Evolutionary conservation across 2,888 invertebrate genomes (phyloP).

Genomic region (Oxycera nigricornis): DNA sequence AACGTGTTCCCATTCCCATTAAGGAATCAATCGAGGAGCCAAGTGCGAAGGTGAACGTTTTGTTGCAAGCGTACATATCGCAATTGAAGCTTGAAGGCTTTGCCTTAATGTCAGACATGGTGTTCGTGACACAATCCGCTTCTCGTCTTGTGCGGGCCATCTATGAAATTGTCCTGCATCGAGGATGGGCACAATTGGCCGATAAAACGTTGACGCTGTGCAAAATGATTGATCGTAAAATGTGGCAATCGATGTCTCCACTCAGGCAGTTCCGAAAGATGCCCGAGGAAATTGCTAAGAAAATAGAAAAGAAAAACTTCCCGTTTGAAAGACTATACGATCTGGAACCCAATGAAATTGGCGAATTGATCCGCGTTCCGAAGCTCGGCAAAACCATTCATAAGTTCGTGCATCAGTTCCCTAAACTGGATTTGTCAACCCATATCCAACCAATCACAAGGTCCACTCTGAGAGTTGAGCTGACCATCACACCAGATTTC

Average conservation of each 20-base stretch:
- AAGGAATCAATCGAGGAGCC: slow-evolving; percentile 99
- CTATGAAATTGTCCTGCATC: slow-evolving; percentile 91
- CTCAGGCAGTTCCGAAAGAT: slow-evolving; percentile 95
- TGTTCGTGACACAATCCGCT: slow-evolving; percentile 98
- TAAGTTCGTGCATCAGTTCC: slow-evolving; percentile 87
- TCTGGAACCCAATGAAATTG: slow-evolving; percentile 95
- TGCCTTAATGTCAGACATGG: slow-evolving; percentile 99
- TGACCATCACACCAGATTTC: slow-evolving; percentile 98
- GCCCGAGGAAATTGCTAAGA: slow-evolving; percentile 95
- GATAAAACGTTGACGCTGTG: slow-evolving; percentile 95
- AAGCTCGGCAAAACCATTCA: slow-evolving; percentile 86
- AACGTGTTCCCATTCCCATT: slow-evolving; percentile 96
- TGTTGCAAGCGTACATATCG: slow-evolving; percentile 97
- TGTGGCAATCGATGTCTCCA: slow-evolving; percentile 99
- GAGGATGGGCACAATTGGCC: slow-evolving; percentile 97
- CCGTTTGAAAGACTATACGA: slow-evolving; percentile 96
- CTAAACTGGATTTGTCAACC: slow-evolving; percentile 93
- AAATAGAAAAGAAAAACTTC: slow-evolving; percentile 97
- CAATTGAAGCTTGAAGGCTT: slow-evolving; percentile 98
- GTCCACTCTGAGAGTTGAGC: slow-evolving; percentile 90
- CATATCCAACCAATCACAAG: slow-evolving; percentile 98
- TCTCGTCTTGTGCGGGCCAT: slow-evolving; percentile 94
- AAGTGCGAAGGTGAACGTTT: slow-evolving; percentile 90
- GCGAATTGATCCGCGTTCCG: slow-evolving; percentile 70
- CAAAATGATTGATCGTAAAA: slow-evolving; percentile 98